These are phyloP conservation scores for Gadus chalcogrammus DNA, from an alignment of 2,113 vertebrate genomes.

Conservation along the genomic window DNA sequence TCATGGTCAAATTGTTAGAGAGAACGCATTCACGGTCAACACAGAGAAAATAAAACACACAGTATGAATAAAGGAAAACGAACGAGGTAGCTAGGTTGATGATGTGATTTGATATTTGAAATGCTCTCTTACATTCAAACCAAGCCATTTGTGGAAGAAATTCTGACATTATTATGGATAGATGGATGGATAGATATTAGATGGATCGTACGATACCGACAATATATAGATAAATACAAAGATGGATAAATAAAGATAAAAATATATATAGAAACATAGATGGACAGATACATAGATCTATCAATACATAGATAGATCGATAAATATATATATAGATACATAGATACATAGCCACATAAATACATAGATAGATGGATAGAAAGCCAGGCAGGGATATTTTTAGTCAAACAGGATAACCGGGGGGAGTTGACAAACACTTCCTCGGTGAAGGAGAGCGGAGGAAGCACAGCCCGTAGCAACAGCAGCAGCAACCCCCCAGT, in stretches of 20 bases:
- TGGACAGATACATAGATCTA: not conserved
- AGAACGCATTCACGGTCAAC: too few relatives aligned
- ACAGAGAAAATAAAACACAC: too few relatives aligned
- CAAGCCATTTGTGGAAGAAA: too few relatives aligned
- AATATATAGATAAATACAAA: not conserved
- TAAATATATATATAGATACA: not conserved
- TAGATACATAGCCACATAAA: not conserved
- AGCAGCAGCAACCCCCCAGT: conserved; percentile 31
- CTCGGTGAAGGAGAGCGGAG: conserved; percentile 6
- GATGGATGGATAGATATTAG: not conserved
- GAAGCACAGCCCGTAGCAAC: conserved; percentile 21
- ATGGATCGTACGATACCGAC: not conserved
- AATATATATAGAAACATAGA: not conserved
- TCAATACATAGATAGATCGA: not conserved
- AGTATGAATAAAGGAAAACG: too few relatives aligned
- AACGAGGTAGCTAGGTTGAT: too few relatives aligned
- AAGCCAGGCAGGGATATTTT: not conserved
- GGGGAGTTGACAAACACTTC: not conserved
- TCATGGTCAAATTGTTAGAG: too few relatives aligned
- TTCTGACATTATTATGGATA: not conserved
- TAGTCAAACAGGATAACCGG: not conserved
- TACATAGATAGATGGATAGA: not conserved
- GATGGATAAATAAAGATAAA: not conserved
- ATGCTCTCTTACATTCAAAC: too few relatives aligned
- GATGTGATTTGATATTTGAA: too few relatives aligned